phyloP scores from a whole-genome alignment of 2,888 invertebrate species.

The Brassicogethes aeneus region DNA sequence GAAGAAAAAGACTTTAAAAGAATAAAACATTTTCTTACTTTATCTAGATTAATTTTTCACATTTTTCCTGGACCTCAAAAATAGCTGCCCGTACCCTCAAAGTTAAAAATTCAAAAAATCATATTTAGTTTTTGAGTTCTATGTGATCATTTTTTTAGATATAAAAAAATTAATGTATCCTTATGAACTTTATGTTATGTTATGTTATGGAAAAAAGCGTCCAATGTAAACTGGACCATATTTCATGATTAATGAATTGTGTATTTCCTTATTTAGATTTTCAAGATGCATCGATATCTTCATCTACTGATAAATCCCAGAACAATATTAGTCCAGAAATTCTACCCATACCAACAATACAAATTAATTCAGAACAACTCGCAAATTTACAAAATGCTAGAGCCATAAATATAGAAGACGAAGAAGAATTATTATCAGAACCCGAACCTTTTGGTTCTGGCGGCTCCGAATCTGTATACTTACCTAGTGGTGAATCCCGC shows the following conservation, averaged over 20 bases:
- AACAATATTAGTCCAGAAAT: slow-evolving; percentile 11
- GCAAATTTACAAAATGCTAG: slow-evolving; percentile 9
- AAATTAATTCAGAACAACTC: slow-evolving; percentile 9
- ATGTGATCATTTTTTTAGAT: no score
- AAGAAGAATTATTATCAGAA: slow-evolving; percentile 10
- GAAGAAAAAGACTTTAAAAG: no score
- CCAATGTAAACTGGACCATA: slow-evolving; percentile 5
- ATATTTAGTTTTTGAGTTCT: no score
- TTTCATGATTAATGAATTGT: slow-evolving; percentile 5
- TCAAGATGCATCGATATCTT: slow-evolving; percentile 7
- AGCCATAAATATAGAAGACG: slow-evolving; percentile 8
- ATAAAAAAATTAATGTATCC: no score
- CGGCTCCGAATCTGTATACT: slow-evolving; percentile 9
- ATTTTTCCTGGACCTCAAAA: no score
- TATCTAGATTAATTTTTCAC: no score
- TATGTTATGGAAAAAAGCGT: slow-evolving; percentile 1
- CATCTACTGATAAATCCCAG: no score
- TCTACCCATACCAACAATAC: slow-evolving; percentile 9
- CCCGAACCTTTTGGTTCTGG: slow-evolving; percentile 12
- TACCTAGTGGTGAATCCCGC: slow-evolving; percentile 9
- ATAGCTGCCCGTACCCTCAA: no score
- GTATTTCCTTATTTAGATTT: slow-evolving; percentile 6
- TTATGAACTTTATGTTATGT: no score
- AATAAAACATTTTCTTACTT: no score
- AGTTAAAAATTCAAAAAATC: no score